Conservation (phyloP, 2,797 vertebrate species). For the Enteromius anoplus region DNA sequence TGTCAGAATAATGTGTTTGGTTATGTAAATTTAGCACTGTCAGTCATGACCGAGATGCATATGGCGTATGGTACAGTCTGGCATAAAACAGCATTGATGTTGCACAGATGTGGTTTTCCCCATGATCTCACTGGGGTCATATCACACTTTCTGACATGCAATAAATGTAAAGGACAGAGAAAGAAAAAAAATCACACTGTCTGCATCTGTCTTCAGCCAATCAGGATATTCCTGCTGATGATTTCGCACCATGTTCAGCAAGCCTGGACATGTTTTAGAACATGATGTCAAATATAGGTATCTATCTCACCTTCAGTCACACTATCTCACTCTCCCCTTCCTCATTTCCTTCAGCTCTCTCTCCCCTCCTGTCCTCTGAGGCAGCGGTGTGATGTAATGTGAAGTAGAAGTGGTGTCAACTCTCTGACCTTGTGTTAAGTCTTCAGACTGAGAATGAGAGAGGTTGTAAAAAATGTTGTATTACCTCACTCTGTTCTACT, state of each 20-base stretch:
- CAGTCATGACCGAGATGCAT: background rate
- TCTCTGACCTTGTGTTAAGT: slow-evolving; percentile 26
- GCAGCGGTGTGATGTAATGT: slow-evolving; percentile 24
- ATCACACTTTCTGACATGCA: slow-evolving; percentile 10
- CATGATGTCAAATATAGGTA: slow-evolving; percentile 18
- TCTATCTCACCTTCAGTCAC: slow-evolving; percentile 16
- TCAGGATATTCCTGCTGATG: background rate
- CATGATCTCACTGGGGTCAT: slow-evolving; percentile 5
- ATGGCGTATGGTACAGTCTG: background rate
- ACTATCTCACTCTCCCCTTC: background rate
- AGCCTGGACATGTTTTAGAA: slow-evolving; percentile 18
- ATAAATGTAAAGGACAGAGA: background rate
- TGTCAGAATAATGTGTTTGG: background rate
- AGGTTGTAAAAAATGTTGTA: slow-evolving; percentile 2
- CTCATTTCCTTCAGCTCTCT: slow-evolving; percentile 15
- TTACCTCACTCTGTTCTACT: slow-evolving; percentile 21
- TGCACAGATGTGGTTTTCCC: background rate
- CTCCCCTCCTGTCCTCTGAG: slow-evolving; percentile 17
- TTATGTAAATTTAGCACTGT: background rate
- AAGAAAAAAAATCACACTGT: background rate
- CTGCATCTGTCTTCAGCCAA: background rate
- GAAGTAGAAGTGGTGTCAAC: slow-evolving; percentile 21
- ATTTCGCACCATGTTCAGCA: background rate
- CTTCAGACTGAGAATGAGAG: slow-evolving; percentile 20
- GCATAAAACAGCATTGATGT: background rate